Conservation (phyloP, 1,140 invertebrate genomes). For the Pentalonia nigronervosa region DNA sequence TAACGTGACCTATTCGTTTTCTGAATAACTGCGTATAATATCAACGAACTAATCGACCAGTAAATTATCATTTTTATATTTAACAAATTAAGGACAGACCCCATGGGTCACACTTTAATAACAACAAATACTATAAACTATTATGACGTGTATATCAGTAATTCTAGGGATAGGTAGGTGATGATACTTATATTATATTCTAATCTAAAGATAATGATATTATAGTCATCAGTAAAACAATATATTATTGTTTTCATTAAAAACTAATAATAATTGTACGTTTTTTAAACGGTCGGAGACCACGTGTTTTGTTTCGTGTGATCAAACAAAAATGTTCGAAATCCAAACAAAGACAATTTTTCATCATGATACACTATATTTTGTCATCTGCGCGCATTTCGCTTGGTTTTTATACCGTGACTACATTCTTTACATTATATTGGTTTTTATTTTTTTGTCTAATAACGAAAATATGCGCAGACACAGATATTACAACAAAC, state of each 20-base stretch:
- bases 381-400: neutral
- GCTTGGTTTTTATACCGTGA: slow-evolving; percentile 33
- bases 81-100: neutral
- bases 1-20: neutral
- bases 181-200: neutral
- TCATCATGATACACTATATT: neutral
- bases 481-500: slow-evolving; percentile 49
- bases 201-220: neutral
- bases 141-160: neutral
- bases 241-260: neutral
- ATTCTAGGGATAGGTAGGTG: neutral
- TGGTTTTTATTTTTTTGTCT: slow-evolving; percentile 37
- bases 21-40: neutral
- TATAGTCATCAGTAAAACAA: neutral
- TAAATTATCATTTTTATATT: neutral
- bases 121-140: neutral
- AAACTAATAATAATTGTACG: neutral
- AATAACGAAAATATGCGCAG: slow-evolving; percentile 17
- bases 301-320: neutral
- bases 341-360: slow-evolving; percentile 32
- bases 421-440: slow-evolving; percentile 26
- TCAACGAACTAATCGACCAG: neutral
- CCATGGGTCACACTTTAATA: neutral
- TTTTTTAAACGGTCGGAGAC: neutral
- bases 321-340: neutral